Percentiles rank a stretch among this genome's conserved stretches.
Evolutionary conservation across 2,888 invertebrate species (phyloP).

Genomic region (Gonocerus acuteangulatus): DNA sequence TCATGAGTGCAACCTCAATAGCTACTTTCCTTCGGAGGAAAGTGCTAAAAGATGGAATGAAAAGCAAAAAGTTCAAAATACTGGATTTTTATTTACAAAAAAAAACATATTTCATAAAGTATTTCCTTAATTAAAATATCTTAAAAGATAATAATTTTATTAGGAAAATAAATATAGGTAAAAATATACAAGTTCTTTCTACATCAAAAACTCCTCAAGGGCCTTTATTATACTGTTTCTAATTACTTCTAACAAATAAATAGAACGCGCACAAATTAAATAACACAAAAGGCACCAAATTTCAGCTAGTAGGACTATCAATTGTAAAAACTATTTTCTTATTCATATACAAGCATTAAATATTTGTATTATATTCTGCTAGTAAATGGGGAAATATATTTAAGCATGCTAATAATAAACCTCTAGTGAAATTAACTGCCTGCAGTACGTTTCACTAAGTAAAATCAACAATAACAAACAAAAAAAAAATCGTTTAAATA

Average conservation of each 20-base stretch:
- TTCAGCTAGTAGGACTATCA: conserved; percentile 11
- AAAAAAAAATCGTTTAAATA: too few species aligned
- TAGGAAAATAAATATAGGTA: conserved; percentile 1
- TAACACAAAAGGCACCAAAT: conserved; percentile 17
- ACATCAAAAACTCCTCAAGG: too few species aligned
- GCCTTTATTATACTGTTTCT: too few species aligned
- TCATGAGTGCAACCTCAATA: too few species aligned
- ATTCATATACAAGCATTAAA: too few species aligned
- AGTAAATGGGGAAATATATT: background rate
- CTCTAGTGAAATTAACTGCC: conserved; percentile 15
- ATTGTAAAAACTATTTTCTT: too few species aligned
- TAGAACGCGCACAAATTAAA: conserved; percentile 8
- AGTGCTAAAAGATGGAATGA: too few species aligned
- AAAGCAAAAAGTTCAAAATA: conserved; percentile 9
- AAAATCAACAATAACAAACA: too few species aligned
- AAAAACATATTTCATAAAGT: background rate
- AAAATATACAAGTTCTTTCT: too few species aligned
- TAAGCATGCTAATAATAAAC: background rate
- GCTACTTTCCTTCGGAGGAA: too few species aligned
- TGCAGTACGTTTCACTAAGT: conserved; percentile 9
- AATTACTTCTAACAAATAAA: conserved; percentile 8
- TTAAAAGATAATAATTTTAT: background rate
- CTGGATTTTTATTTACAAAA: conserved; percentile 18
- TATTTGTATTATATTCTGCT: too few species aligned
- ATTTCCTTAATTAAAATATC: background rate